Evolutionary conservation across 2,888 invertebrate genomes (phyloP).

Genomic region (Meteorus cinctellus): DNA sequence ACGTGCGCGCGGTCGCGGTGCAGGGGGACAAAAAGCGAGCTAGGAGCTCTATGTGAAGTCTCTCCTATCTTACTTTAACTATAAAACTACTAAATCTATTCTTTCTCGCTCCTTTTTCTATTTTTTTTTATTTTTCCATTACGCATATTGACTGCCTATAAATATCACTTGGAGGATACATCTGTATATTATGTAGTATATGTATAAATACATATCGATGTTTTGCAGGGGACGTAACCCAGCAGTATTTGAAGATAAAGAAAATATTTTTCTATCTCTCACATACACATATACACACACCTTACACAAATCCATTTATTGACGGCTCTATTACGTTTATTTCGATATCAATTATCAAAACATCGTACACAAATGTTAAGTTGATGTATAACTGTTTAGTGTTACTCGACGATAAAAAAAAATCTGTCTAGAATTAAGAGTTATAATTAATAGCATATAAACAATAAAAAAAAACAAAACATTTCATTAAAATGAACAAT

Average conservation of each 20-base stretch:
- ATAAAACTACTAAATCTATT: not conserved
- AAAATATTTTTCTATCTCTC: not conserved
- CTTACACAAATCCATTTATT: not conserved
- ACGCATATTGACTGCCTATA: not conserved
- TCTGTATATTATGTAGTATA: not conserved
- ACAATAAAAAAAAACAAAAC: not conserved
- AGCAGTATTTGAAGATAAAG: not conserved
- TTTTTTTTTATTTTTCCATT: not conserved
- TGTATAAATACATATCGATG: not conserved
- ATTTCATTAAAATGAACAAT: not conserved
- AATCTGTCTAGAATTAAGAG: not conserved
- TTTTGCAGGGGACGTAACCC: not conserved
- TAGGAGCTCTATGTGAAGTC: conserved; percentile 32
- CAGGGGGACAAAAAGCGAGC: conserved; percentile 38
- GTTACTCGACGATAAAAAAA: not conserved
- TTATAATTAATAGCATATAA: not conserved
- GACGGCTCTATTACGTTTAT: not conserved
- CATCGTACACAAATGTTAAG: not conserved
- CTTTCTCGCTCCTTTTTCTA: not conserved
- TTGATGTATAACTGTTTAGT: not conserved
- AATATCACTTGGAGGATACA: not conserved
- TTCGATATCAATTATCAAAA: not conserved
- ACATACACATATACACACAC: not conserved
- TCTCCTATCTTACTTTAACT: conserved; percentile 22
- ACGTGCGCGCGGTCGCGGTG: conserved; percentile 21